Evolutionary conservation across 2,797 vertebrate species (phyloP), one percentile per base, ranked within the genome.

Genomic region (Bradypus variegatus): DNA sequence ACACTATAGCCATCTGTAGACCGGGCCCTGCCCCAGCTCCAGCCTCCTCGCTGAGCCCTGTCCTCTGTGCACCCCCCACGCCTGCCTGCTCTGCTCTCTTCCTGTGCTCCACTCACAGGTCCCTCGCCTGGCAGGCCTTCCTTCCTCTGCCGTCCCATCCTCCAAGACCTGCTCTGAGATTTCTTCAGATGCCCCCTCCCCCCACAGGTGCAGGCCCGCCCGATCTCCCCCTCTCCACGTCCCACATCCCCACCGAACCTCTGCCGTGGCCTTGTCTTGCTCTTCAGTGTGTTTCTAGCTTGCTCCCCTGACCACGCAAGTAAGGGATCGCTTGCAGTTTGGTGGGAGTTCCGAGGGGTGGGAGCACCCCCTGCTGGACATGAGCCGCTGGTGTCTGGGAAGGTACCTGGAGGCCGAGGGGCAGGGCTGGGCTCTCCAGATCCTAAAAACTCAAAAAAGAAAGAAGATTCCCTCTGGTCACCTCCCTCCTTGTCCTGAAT

Each of bases 191-290:
- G 12, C 9, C 65, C 10, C n/a, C 25, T n/a, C 50, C 19, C 21
- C 27, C 69, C 13, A 48, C 48, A 36, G n/a, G 23, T 60, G 36
- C 23, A 77, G 36, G 58, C 33, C 60, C n/a, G 78, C 50, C 70
- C 4, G 1, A 9, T 14, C 27, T 33, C n/a, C 62, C 38, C 8
- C 15, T 58, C 25, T 25, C 48, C 3, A 0, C 10, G 31, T 67
- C 50, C 14, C 50, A 50, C 14, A 12, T 36, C 27, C 19, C 19
- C 15, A 12, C 67, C 69, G 27, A 4, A 4, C 23, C 10, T 36
- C 38, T 27, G 0, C 8, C 21, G 3, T 6, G 13, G 33, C 67
- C 60, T 36, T 55, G 6, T 25, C 31, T 3, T 55, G 25, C 36
- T 48, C 8, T 38, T n/a, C 41, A 41, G 80, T 31, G 11, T 23